Percentiles rank a stretch among this genome's conserved stretches.
phyloP scores from a whole-genome alignment of 2,797 vertebrate species.

The Peromyscus eremicus region DNA sequence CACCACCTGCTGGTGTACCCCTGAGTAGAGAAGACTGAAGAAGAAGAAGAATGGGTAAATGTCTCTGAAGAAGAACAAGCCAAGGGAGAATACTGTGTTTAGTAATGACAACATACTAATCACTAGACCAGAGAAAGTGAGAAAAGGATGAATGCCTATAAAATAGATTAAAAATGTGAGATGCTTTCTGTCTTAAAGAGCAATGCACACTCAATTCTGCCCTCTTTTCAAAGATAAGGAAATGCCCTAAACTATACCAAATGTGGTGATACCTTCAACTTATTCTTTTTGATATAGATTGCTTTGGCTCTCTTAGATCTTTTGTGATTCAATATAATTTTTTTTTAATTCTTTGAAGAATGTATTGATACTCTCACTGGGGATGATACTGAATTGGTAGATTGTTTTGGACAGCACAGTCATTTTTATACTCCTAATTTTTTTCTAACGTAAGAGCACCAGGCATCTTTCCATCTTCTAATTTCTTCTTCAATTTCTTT shows the following conservation, averaged over 20 bases:
- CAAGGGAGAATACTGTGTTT: neutral
- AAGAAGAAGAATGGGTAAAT: neutral
- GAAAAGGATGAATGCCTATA: neutral
- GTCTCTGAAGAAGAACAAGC: neutral
- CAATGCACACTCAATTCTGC: neutral
- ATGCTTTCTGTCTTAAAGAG: neutral
- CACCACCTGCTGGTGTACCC: accelerated
- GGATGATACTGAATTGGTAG: neutral
- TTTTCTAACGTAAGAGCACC: neutral
- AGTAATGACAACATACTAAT: neutral
- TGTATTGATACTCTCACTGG: neutral
- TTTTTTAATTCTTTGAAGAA: neutral
- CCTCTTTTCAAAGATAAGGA: neutral
- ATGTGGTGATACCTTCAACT: neutral
- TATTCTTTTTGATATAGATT: neutral
- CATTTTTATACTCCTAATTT: neutral
- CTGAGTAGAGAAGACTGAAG: neutral
- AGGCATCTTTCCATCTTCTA: neutral
- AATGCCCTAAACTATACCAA: neutral
- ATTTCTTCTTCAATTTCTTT: neutral
- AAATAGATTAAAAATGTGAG: neutral
- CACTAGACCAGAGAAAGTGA: neutral
- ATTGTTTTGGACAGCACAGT: neutral
- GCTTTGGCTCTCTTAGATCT: neutral
- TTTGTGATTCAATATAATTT: neutral